Percentiles rank a stretch among this genome's conserved stretches.
These are phyloP conservation scores for Fregata magnificens DNA, from an alignment of 2,113 vertebrate genomes.

Conservation along the genomic window DNA sequence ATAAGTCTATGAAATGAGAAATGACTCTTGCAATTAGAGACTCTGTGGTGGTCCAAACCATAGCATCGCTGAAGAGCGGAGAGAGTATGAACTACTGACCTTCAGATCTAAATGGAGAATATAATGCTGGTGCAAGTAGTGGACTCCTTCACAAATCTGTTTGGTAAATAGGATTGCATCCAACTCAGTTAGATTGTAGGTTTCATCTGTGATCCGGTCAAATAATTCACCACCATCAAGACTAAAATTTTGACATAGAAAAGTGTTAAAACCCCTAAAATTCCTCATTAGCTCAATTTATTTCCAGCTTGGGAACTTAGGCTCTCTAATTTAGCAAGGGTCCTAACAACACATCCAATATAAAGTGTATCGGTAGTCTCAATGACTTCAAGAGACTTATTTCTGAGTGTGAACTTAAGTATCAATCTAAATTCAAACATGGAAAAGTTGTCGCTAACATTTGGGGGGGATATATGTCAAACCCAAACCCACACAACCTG, in stretches of 20 bases:
- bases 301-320: neutral
- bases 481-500: neutral
- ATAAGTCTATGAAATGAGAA: neutral
- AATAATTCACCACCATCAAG: slow-evolving; percentile 94
- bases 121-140: slow-evolving; percentile 88
- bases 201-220: slow-evolving; percentile 93
- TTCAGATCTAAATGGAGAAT: slow-evolving; percentile 94
- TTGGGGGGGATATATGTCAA: neutral
- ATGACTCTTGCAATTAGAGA: neutral
- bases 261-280: neutral
- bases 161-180: slow-evolving; percentile 86
- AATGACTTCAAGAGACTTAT: neutral
- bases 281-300: neutral
- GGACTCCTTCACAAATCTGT: slow-evolving; percentile 91
- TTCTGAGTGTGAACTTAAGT: neutral
- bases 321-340: neutral
- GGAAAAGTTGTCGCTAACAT: neutral
- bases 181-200: slow-evolving; percentile 86
- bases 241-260: slow-evolving; percentile 59
- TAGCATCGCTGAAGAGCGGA: neutral
- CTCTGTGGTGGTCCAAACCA: neutral
- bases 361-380: neutral
- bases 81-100: slow-evolving; percentile 60
- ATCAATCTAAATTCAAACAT: neutral
- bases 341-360: neutral